Evolutionary conservation across 2,797 vertebrate genomes (phyloP).

Genomic region (Hoplostethus atlanticus): DNA sequence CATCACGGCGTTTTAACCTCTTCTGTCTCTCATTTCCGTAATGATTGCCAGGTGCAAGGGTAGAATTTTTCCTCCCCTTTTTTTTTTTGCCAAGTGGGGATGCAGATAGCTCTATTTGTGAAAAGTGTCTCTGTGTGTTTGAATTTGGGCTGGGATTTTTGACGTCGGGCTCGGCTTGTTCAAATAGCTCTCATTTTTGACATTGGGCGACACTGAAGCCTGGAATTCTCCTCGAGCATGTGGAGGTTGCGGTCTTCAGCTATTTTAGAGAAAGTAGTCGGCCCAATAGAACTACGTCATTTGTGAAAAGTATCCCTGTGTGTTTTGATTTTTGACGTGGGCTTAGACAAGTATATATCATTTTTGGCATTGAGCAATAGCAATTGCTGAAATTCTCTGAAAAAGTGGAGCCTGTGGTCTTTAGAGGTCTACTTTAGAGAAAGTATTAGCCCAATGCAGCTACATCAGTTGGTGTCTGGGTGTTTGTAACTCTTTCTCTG

Average conservation of each 20-base stretch:
- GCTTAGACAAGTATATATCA: constrained; percentile 39
- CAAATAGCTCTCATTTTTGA: constrained; percentile 69
- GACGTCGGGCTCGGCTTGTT: constrained; percentile 61
- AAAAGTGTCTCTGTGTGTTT: constrained; percentile 81
- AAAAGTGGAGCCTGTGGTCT: constrained; percentile 25
- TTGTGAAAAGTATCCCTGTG: constrained; percentile 44
- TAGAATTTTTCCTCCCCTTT: constrained; percentile 74
- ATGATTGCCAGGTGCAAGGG: constrained; percentile 92
- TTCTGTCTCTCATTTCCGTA: constrained; percentile 86
- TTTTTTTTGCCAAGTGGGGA: constrained; percentile 72
- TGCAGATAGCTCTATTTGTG: constrained; percentile 81
- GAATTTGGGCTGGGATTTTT: constrained; percentile 74
- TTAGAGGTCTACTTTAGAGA: not conserved
- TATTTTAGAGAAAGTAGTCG: constrained; percentile 39
- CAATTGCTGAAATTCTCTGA: constrained; percentile 6
- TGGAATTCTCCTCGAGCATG: constrained; percentile 59
- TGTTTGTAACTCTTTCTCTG: constrained; percentile 3
- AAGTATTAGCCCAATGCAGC: too few species aligned
- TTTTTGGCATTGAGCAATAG: constrained; percentile 39
- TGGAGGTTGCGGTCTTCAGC: constrained; percentile 51
- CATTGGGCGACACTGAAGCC: constrained; percentile 51
- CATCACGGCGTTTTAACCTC: constrained; percentile 86
- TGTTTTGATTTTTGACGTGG: constrained; percentile 46
- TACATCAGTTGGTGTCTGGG: constrained; percentile 10
- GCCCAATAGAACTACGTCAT: constrained; percentile 45